Evolutionary conservation across 2,797 vertebrate species (phyloP).

Genomic region (Anabacerthia variegaticeps): DNA sequence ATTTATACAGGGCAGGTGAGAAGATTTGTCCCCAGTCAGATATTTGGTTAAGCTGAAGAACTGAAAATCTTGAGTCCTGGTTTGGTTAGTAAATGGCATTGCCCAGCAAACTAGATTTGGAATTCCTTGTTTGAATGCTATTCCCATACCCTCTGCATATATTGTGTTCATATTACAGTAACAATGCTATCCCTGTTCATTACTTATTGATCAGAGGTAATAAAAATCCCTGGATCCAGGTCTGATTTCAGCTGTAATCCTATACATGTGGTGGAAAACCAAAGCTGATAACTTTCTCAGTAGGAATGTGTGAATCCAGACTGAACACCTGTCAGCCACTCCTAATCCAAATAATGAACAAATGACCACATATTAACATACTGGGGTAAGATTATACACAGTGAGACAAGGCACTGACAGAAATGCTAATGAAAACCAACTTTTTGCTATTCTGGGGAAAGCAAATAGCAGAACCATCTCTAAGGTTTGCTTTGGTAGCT

Average conservation of each 20-base stretch:
- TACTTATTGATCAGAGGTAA: neutral
- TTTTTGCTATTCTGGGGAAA: neutral
- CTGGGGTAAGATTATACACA: neutral
- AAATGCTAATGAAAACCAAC: neutral
- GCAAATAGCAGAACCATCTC: neutral
- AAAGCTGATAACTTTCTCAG: neutral
- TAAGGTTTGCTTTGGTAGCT: neutral
- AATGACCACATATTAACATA: neutral
- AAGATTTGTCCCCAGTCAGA: neutral
- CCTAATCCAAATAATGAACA: neutral
- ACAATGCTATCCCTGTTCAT: neutral
- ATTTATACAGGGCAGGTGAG: neutral
- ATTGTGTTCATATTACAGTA: neutral
- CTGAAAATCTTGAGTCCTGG: neutral
- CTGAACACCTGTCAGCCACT: neutral
- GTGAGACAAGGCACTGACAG: neutral
- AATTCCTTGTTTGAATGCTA: neutral
- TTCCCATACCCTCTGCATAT: neutral
- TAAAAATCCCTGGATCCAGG: neutral
- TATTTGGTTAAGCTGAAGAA: neutral
- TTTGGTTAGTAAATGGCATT: neutral
- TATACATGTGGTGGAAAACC: neutral
- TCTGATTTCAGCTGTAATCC: neutral
- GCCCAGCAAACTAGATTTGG: neutral
- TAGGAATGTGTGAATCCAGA: neutral